These are phyloP conservation scores for Furcifer pardalis DNA, from an alignment of 2,797 vertebrate genomes.

Conservation along the genomic window DNA sequence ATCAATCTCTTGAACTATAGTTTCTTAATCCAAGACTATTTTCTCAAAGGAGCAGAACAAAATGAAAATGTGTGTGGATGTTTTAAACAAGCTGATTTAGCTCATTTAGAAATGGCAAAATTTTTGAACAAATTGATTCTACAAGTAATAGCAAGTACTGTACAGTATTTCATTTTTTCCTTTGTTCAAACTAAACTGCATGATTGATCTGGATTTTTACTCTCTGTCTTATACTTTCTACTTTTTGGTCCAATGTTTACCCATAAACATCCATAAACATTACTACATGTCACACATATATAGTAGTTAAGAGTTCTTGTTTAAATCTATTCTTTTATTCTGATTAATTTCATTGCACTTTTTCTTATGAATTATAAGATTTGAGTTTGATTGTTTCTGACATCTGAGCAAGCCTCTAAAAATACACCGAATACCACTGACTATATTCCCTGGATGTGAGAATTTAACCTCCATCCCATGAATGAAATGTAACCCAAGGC, in stretches of 20 bases:
- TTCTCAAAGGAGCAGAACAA: neutral
- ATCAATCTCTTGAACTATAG: neutral
- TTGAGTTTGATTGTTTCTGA: slow-evolving; percentile 6
- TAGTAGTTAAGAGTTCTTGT: neutral
- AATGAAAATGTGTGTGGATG: neutral
- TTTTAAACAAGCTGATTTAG: neutral
- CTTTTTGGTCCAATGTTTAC: too few species aligned
- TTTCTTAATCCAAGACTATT: neutral
- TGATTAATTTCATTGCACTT: neutral
- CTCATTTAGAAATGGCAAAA: neutral
- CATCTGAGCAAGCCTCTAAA: neutral
- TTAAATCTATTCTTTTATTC: neutral
- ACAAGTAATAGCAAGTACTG: neutral
- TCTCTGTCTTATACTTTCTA: too few species aligned
- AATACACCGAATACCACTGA: neutral
- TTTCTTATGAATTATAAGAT: neutral
- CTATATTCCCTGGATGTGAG: neutral
- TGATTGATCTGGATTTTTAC: neutral
- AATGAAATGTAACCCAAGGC: neutral
- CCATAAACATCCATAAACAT: neutral
- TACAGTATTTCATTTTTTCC: neutral
- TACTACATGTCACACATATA: too few species aligned
- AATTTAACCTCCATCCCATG: neutral
- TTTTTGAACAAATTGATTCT: neutral
- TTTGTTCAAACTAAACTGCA: neutral